Conservation (phyloP, 2,113 vertebrate genomes). For the Melanocharis versteri region DNA sequence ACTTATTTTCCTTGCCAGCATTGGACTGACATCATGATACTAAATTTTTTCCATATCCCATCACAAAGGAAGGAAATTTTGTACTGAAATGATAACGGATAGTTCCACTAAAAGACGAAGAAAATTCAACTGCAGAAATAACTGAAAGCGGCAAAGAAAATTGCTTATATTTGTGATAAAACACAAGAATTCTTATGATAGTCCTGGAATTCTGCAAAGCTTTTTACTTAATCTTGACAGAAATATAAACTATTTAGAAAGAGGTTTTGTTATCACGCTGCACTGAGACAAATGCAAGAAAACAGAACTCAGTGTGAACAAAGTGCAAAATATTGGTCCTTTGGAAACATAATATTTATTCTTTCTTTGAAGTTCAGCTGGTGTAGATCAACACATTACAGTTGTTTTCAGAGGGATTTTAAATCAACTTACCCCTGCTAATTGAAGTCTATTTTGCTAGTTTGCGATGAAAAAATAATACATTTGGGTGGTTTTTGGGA, state of each 20-base stretch:
- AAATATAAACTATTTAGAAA: neutral
- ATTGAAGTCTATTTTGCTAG: neutral
- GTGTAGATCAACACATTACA: neutral
- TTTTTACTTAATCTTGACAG: neutral
- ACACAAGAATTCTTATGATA: neutral
- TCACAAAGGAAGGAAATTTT: slow-evolving; percentile 39
- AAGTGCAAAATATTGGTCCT: neutral
- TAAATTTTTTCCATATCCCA: slow-evolving; percentile 41
- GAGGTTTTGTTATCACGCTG: neutral
- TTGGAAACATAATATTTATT: neutral
- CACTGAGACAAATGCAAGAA: neutral
- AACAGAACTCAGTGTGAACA: neutral
- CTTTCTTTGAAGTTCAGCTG: neutral
- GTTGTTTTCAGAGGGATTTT: neutral
- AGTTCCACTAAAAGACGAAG: neutral
- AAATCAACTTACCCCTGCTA: neutral
- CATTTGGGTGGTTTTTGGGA: neutral
- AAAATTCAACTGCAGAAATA: neutral
- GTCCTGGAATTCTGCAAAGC: neutral
- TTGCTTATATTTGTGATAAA: neutral
- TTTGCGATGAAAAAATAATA: neutral
- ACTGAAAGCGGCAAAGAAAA: neutral
- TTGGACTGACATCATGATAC: neutral
- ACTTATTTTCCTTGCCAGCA: slow-evolving; percentile 34
- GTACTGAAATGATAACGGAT: neutral